A percentile compares a stretch with the other conserved stretches of the same genome.
These are phyloP conservation scores for Flexamia atlantica DNA, from an alignment of 2,888 invertebrate genomes.

Conservation along the genomic window DNA sequence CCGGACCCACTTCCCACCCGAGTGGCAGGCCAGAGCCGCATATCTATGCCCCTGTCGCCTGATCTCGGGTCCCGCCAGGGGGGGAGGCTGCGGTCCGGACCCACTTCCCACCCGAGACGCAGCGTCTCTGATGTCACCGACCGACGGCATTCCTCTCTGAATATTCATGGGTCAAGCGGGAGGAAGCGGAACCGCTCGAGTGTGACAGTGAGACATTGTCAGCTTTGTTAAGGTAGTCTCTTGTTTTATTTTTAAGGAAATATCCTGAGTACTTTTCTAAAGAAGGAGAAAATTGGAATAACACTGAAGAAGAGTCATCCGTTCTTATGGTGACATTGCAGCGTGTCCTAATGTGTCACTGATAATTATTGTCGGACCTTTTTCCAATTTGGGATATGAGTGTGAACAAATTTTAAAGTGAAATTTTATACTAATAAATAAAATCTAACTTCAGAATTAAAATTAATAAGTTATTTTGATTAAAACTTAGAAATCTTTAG, in stretches of 20 bases:
- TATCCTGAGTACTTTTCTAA: too few species aligned
- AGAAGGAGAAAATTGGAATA: too few species aligned
- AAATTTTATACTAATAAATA: too few species aligned
- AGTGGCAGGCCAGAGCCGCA: neutral
- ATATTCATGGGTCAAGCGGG: conserved; percentile 24
- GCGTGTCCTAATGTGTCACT: too few species aligned
- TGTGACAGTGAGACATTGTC: neutral
- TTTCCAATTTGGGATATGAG: too few species aligned
- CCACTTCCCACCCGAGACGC: conserved; percentile 33
- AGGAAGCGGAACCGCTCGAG: neutral
- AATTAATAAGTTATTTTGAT: too few species aligned
- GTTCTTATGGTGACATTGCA: too few species aligned
- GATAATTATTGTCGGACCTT: too few species aligned
- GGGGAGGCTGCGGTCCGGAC: neutral
- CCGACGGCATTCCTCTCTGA: conserved; percentile 12
- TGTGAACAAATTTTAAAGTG: too few species aligned
- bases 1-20: neutral
- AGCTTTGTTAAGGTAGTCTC: neutral
- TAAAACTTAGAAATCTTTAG: too few species aligned
- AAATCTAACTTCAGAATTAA: too few species aligned
- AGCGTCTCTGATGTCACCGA: conserved; percentile 32
- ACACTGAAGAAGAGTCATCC: too few species aligned
- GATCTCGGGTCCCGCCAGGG: neutral
- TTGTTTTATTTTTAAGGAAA: neutral
- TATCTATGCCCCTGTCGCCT: neutral